Evolutionary conservation across 2,797 vertebrate genomes (phyloP).

Genomic region (Aulostomus chinensis): DNA sequence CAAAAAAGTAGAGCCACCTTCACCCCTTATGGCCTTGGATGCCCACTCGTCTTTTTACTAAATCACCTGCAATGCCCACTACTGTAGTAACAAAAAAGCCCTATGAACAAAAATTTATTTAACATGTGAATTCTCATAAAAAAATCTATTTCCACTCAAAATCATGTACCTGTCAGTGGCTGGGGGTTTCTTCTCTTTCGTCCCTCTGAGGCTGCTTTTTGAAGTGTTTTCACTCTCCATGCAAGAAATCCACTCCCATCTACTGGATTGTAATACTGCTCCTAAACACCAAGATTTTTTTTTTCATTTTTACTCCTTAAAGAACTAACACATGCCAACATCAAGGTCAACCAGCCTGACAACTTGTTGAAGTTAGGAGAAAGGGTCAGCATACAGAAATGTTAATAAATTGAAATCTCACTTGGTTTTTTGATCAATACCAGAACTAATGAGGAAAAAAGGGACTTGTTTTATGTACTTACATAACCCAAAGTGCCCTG

Average conservation of each 20-base stretch:
- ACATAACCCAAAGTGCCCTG: slow-evolving; percentile 25
- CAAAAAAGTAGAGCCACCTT: no score
- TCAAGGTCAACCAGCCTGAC: slow-evolving; percentile 1
- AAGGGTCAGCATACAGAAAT: slow-evolving; percentile 8
- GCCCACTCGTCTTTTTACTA: no score
- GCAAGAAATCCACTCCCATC: slow-evolving; percentile 6
- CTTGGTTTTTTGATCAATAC: slow-evolving; percentile 1
- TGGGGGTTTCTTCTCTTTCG: slow-evolving; percentile 2
- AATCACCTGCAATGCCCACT: no score
- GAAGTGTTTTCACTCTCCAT: slow-evolving; percentile 1
- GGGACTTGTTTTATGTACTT: slow-evolving; percentile 15
- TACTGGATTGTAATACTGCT: slow-evolving; percentile 3
- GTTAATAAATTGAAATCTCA: slow-evolving; percentile 1
- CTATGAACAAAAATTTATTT: neutral
- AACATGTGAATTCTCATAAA: neutral
- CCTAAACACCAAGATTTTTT: slow-evolving; percentile 1
- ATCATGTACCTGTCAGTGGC: neutral
- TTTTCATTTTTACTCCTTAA: slow-evolving; percentile 3
- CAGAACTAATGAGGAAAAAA: slow-evolving; percentile 6
- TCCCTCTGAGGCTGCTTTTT: neutral
- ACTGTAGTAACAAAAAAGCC: no score
- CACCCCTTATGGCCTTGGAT: no score
- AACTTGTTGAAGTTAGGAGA: slow-evolving; percentile 6
- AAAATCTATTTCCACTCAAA: neutral
- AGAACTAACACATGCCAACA: neutral